A percentile compares a stretch with the other conserved stretches of the same genome.
Evolutionary conservation across 2,888 invertebrate genomes (phyloP).

Genomic region (Dugesia japonica): DNA sequence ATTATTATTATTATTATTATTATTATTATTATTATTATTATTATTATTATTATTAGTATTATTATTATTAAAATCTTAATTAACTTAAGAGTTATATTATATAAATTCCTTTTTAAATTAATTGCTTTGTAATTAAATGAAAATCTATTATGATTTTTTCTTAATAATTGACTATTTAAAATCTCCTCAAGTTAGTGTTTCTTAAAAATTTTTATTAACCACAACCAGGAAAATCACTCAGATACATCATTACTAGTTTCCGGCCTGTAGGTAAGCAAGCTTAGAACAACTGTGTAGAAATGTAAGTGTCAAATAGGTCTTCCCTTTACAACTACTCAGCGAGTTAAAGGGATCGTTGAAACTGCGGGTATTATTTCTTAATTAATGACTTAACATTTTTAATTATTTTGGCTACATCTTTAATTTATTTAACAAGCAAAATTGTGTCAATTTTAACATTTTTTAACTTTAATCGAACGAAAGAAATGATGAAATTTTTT

Average conservation of each 20-base stretch:
- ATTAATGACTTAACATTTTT: conserved; percentile 7
- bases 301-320: conserved; percentile 20
- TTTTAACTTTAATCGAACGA: too few species aligned
- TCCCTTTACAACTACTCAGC: conserved; percentile 14
- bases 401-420: neutral
- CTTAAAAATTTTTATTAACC: conserved; percentile 17
- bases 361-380: conserved; percentile 13
- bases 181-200: conserved; percentile 20
- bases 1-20: too few species aligned
- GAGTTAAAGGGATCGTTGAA: conserved; percentile 20
- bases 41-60: too few species aligned
- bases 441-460: neutral
- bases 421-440: neutral
- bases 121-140: conserved; percentile 11
- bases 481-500: too few species aligned
- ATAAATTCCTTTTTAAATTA: conserved; percentile 3
- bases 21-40: too few species aligned
- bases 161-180: conserved; percentile 13
- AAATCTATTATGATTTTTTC: conserved; percentile 11
- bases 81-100: neutral
- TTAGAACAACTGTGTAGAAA: conserved; percentile 20
- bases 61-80: too few species aligned
- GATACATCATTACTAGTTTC: conserved; percentile 13
- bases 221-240: conserved; percentile 20
- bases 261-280: conserved; percentile 20